Percentiles rank a stretch among this genome's conserved stretches.
phyloP scores from a whole-genome alignment of 35 echinoderm and acorn worm genomes.

The Amphiura filiformis region DNA sequence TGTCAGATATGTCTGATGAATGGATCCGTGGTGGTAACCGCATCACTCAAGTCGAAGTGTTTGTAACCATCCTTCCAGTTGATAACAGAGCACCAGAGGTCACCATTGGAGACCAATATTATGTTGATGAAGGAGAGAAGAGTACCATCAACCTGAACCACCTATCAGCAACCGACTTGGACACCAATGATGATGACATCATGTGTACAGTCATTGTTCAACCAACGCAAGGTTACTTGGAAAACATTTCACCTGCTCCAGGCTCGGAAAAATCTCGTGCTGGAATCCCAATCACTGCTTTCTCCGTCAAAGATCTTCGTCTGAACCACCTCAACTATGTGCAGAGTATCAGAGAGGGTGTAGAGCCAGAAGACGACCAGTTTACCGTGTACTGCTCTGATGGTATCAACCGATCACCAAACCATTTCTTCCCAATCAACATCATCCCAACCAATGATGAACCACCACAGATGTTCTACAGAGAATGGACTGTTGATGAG shows the following conservation, averaged over 20 bases:
- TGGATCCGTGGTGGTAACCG: slow-evolving; percentile 77
- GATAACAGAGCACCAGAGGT: slow-evolving; percentile 84
- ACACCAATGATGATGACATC: slow-evolving; percentile 91
- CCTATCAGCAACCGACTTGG: slow-evolving; percentile 77
- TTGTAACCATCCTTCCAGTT: slow-evolving; percentile 90
- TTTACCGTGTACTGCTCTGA: slow-evolving; percentile 89
- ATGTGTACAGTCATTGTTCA: slow-evolving; percentile 73
- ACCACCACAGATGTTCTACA: slow-evolving; percentile 62
- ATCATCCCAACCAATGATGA: slow-evolving; percentile 92
- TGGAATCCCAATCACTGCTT: slow-evolving; percentile 87
- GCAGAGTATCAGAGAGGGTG: slow-evolving; percentile 73
- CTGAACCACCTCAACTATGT: slow-evolving; percentile 98
- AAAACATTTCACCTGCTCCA: slow-evolving; percentile 96
- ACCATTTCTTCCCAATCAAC: slow-evolving; percentile 71
- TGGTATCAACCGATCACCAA: slow-evolving; percentile 72
- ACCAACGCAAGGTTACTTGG: slow-evolving; percentile 76
- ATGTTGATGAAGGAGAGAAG: slow-evolving; percentile 83
- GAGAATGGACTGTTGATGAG: slow-evolving; percentile 71
- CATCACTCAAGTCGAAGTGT: slow-evolving; percentile 89
- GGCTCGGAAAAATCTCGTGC: slow-evolving; percentile 96
- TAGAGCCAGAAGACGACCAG: slow-evolving; percentile 75
- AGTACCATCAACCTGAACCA: slow-evolving; percentile 68
- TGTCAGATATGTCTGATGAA: slow-evolving; percentile 98
- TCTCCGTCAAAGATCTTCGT: slow-evolving; percentile 81
- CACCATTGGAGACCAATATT: slow-evolving; percentile 42